Conservation (phyloP, 2,797 vertebrate genomes). For the Silurus aristotelis region DNA sequence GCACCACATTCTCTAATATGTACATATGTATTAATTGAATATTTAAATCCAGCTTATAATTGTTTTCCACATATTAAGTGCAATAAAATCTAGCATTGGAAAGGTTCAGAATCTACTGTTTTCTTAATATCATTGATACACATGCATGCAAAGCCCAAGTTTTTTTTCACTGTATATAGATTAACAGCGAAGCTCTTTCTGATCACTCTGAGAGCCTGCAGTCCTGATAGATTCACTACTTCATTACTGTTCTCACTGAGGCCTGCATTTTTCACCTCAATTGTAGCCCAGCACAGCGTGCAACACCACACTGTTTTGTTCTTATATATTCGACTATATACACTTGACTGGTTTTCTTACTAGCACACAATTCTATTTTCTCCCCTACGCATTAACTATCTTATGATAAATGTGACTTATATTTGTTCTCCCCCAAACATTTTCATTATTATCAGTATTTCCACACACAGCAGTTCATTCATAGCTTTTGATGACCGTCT, state of each 20-base stretch:
- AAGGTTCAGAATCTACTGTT: neutral
- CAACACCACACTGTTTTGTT: conserved; percentile 2
- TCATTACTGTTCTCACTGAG: conserved; percentile 34
- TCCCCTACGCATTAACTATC: neutral
- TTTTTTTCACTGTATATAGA: conserved; percentile 3
- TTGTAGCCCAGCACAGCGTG: conserved; percentile 17
- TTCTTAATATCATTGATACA: neutral
- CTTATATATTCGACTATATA: neutral
- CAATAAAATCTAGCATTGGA: neutral
- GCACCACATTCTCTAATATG: too few species aligned
- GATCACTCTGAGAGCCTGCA: conserved; percentile 2
- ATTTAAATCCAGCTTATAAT: too few species aligned
- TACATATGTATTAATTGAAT: too few species aligned
- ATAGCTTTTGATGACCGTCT: neutral
- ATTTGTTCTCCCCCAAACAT: neutral
- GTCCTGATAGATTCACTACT: conserved; percentile 23
- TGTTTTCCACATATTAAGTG: neutral
- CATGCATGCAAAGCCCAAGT: neutral
- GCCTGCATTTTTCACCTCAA: conserved; percentile 16
- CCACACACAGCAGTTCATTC: neutral
- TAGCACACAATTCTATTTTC: conserved; percentile 5
- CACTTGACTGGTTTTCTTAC: conserved; percentile 17
- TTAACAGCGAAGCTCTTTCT: neutral
- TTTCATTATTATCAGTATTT: neutral
- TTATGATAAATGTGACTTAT: conserved; percentile 12